Evolutionary conservation across 2,888 invertebrate genomes (phyloP), one percentile per base, ranked within the genome.

Genomic region (Pandemis heparana): DNA sequence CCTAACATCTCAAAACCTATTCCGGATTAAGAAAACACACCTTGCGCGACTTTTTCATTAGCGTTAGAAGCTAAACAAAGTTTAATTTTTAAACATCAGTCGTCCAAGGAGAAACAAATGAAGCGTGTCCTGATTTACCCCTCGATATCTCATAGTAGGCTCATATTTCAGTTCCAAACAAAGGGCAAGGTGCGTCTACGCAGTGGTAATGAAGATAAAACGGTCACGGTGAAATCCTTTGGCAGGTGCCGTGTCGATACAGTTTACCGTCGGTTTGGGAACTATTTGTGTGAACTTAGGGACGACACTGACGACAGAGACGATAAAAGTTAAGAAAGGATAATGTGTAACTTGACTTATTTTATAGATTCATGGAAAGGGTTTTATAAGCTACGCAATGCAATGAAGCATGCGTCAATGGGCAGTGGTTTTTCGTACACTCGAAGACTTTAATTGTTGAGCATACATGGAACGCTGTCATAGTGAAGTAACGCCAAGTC

Each of bases 201-300:
- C 38, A 39, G 23, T 79, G 76, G 80, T 87, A 88, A 89, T 87
- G 87, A 87, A 88, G 89, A 91, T 89, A 88, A 89, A 91, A 86
- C 81, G 83, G 86, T 87, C 86, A 87, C 86, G 85, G 82, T 80
- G 79, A 83, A 83, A 83, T 80, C 79, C 80, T 78, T 76, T 78
- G 81, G 88, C 92, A 91, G 92, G 91, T 91, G 82, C 67, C 68
- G 77, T 82, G 79, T 81, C 84, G 77, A 73, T 6, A 39, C 9
- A 16, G 65, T 48, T 65, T 65, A 39, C 48, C n/a, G 5, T 51
- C 32, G 38, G 38, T 9, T n/a, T 38, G 38, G n/a, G 51, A 64
- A 23, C 10, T 14, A 48, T 48, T 51, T 14, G 43, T 62, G 39
- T 46, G 63, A 63, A 41, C 23, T n/a, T 38, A 5, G 9, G 1